Percentiles rank a stretch among this genome's conserved stretches.
phyloP scores from a whole-genome alignment of 2,113 vertebrate genomes.

The Oreocharis arfaki region DNA sequence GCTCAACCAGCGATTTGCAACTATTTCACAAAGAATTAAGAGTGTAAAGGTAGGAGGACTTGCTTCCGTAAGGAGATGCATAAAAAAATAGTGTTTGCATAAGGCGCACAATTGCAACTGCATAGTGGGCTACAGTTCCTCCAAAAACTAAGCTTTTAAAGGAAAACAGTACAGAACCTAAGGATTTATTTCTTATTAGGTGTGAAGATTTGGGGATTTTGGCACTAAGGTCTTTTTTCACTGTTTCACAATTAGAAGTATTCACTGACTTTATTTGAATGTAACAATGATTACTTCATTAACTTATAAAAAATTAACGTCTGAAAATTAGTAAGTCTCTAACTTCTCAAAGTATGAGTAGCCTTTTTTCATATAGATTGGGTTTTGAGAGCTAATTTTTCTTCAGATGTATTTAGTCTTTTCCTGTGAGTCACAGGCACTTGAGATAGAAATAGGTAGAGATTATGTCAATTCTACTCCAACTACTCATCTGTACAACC shows the following conservation, averaged over 20 bases:
- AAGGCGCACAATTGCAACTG: background rate
- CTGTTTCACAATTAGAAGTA: background rate
- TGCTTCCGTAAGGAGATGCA: conserved; percentile 42
- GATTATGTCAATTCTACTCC: background rate
- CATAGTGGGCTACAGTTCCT: background rate
- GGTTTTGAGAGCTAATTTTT: background rate
- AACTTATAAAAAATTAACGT: background rate
- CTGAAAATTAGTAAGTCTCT: background rate
- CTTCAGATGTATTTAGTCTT: background rate
- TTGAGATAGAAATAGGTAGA: background rate
- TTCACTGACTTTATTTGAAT: background rate
- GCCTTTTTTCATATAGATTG: background rate
- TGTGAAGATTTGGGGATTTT: background rate
- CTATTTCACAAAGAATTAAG: conserved; percentile 83
- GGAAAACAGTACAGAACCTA: background rate
- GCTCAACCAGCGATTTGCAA: conserved; percentile 84
- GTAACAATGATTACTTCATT: background rate
- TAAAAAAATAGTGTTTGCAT: conserved; percentile 39
- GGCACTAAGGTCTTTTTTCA: background rate
- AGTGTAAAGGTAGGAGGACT: conserved; percentile 85
- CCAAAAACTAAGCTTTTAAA: background rate
- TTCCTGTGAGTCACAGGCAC: background rate
- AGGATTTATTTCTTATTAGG: background rate
- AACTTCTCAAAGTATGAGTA: background rate
- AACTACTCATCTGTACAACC: background rate